Percentiles rank a stretch among this genome's conserved stretches.
phyloP scores from a whole-genome alignment of 2,113 vertebrate genomes.

The Myrmophylax atrothorax region DNA sequence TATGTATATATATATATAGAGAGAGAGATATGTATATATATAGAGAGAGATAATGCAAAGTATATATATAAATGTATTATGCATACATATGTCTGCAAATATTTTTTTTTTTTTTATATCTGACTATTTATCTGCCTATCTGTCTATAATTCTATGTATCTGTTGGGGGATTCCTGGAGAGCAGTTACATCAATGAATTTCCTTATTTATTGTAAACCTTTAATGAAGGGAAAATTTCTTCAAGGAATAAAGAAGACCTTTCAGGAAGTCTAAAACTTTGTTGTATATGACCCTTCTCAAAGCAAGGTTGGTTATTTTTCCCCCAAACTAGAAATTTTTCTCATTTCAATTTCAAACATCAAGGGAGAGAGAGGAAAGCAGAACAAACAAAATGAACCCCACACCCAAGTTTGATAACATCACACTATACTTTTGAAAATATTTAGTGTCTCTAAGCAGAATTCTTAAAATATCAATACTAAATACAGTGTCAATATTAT shows the following conservation, averaged over 20 bases:
- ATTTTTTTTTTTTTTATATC: background rate
- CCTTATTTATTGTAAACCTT: background rate
- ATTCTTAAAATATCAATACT: background rate
- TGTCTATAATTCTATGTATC: background rate
- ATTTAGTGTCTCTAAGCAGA: background rate
- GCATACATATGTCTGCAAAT: background rate
- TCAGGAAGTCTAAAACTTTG: background rate
- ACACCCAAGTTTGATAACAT: background rate
- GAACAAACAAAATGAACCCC: background rate
- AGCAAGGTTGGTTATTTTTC: fast-evolving
- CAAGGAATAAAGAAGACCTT: background rate
- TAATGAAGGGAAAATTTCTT: background rate
- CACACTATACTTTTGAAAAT: background rate
- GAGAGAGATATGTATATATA: too few species aligned
- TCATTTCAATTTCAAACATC: background rate
- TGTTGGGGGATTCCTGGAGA: background rate
- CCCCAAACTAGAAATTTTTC: background rate
- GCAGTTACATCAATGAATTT: background rate
- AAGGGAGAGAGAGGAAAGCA: background rate
- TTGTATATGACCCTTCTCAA: background rate
- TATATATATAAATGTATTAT: background rate
- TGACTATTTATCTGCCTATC: background rate
- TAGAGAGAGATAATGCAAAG: background rate
- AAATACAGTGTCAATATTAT: background rate
- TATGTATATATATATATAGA: too few species aligned